These are phyloP conservation scores for Lepidocyrtoides sp. DNA, from an alignment of 2,888 invertebrate genomes.

Conservation along the genomic window DNA sequence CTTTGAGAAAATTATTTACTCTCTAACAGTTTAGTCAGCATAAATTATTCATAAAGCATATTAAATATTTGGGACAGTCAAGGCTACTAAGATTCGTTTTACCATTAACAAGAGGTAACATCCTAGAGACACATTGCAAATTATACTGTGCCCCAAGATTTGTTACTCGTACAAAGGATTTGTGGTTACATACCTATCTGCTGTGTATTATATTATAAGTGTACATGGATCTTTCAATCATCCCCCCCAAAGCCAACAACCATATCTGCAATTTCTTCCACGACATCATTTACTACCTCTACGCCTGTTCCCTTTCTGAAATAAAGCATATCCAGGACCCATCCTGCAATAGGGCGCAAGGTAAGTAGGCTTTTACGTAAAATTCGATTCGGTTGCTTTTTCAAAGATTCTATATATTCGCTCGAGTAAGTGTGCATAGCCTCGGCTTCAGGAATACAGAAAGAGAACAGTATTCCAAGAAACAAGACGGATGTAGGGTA, in stretches of 20 bases:
- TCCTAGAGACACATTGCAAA: too few relatives aligned
- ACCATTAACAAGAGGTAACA: too few relatives aligned
- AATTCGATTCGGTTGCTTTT: constrained; percentile 10
- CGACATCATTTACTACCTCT: not conserved
- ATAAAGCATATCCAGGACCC: constrained; percentile 7
- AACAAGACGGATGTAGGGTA: constrained; percentile 54
- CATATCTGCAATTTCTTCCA: constrained; percentile 16
- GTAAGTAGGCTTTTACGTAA: not conserved
- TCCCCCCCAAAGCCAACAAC: constrained; percentile 26
- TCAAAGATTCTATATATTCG: not conserved
- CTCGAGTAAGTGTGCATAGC: not conserved
- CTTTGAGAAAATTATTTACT: too few relatives aligned
- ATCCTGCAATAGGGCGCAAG: not conserved
- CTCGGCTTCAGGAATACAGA: constrained; percentile 22
- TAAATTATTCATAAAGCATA: too few relatives aligned
- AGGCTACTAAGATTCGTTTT: too few relatives aligned
- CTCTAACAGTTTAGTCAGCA: too few relatives aligned
- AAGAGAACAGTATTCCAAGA: not conserved
- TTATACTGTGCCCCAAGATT: too few relatives aligned
- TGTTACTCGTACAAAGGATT: too few relatives aligned
- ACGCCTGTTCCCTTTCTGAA: constrained; percentile 18
- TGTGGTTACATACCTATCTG: too few relatives aligned
- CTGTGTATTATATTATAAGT: too few relatives aligned
- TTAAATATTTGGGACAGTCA: too few relatives aligned
- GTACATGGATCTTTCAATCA: too few relatives aligned